These are phyloP conservation scores for Enteromius mattozi DNA, from an alignment of 2,797 vertebrate genomes.

Conservation along the genomic window DNA sequence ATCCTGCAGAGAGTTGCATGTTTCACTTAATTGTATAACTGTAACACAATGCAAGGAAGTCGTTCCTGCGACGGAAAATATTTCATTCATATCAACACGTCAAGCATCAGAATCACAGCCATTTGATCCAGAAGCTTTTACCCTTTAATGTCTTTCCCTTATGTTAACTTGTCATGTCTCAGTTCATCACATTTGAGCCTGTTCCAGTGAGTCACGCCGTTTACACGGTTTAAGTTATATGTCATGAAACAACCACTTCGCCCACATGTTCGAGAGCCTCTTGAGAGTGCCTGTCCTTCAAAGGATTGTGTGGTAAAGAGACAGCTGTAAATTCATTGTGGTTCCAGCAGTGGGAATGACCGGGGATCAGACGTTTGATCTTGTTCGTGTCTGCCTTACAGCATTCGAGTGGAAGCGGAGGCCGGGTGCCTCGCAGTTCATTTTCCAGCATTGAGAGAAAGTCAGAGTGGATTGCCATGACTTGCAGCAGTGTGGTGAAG, in stretches of 20 bases:
- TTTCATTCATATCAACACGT: constrained; percentile 16
- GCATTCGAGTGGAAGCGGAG: constrained; percentile 30
- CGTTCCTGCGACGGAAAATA: constrained; percentile 16
- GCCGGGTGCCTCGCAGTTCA: constrained; percentile 16
- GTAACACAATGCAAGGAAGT: constrained; percentile 37
- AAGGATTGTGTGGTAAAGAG: constrained; percentile 32
- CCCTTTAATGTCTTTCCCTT: constrained; percentile 38
- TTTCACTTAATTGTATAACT: constrained; percentile 24
- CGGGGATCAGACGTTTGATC: neutral
- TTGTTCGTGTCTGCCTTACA: constrained; percentile 2
- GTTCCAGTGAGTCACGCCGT: constrained; percentile 30
- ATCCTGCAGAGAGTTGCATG: constrained; percentile 27
- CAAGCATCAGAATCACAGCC: constrained; percentile 3
- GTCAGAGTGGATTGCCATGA: constrained; percentile 1
- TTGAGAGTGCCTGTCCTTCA: constrained; percentile 10
- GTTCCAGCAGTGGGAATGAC: constrained; percentile 12
- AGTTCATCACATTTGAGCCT: constrained; percentile 22
- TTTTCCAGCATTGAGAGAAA: constrained; percentile 25
- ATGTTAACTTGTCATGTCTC: constrained; percentile 39
- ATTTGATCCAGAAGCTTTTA: constrained; percentile 13
- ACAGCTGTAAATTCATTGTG: constrained; percentile 40
- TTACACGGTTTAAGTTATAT: constrained; percentile 27
- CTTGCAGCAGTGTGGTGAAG: constrained; percentile 32
- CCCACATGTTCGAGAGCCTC: constrained; percentile 23
- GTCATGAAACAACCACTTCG: constrained; percentile 28